phyloP scores from a whole-genome alignment of 2,797 vertebrate species.

The Paedocypris micromegethes region DNA sequence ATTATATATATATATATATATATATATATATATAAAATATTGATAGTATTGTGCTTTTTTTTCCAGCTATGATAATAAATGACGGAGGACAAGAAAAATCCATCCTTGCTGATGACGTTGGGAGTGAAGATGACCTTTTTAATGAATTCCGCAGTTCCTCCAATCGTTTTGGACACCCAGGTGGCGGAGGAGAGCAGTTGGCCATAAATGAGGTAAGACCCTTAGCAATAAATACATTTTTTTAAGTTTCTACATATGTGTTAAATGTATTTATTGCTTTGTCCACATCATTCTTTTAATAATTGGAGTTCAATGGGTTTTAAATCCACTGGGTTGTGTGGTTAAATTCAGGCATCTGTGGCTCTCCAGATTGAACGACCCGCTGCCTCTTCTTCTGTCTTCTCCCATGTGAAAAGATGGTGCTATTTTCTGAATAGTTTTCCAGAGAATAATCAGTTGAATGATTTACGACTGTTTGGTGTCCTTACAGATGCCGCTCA shows the following conservation, averaged over 20 bases:
- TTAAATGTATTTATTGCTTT: not conserved
- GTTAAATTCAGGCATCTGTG: conserved; percentile 14
- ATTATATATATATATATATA: too few species aligned
- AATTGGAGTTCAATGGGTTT: not conserved
- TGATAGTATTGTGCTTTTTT: conserved; percentile 4
- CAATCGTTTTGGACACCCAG: conserved; percentile 72
- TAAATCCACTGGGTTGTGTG: not conserved
- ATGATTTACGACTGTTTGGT: conserved; percentile 22
- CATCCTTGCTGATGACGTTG: conserved; percentile 64
- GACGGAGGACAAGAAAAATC: conserved; percentile 69
- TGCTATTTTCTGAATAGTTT: conserved; percentile 14
- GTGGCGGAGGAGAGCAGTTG: conserved; percentile 61
- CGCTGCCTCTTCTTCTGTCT: not conserved
- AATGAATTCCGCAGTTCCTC: conserved; percentile 70
- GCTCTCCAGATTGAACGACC: conserved; percentile 5
- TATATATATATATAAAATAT: too few species aligned
- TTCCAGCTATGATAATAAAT: conserved; percentile 67
- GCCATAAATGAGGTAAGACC: conserved; percentile 44
- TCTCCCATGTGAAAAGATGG: conserved; percentile 9
- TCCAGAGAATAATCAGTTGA: conserved; percentile 9
- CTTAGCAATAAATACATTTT: not conserved
- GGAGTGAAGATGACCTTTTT: conserved; percentile 79
- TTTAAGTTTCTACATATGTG: not conserved
- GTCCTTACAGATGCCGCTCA: not conserved
- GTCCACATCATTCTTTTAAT: not conserved